Percentiles rank a stretch among this genome's conserved stretches.
Conservation (phyloP, 2,888 invertebrate species). For the Helobdella robusta region DNA sequence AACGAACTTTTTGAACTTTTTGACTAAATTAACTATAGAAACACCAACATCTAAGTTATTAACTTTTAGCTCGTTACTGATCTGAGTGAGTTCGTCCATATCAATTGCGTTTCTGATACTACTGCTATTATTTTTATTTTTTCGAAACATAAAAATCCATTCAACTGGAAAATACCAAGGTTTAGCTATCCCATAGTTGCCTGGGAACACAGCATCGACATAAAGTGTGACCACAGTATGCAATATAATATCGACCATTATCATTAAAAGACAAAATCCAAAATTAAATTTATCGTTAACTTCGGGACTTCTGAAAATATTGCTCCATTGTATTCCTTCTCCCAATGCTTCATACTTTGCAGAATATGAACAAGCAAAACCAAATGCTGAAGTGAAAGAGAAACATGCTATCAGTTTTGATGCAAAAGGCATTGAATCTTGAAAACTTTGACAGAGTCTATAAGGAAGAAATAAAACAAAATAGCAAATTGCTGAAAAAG, state of each 20-base stretch:
- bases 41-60: too few relatives aligned
- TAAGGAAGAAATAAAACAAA: conserved; percentile 50
- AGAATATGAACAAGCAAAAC: conserved; percentile 67
- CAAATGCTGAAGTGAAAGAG: conserved; percentile 71
- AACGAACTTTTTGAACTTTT: conserved; percentile 43
- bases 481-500: conserved; percentile 49
- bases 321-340: conserved; percentile 61
- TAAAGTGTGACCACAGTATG: conserved; percentile 56
- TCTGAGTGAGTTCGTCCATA: too few relatives aligned
- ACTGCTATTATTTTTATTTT: too few relatives aligned
- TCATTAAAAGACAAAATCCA: conserved; percentile 60
- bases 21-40: conserved; percentile 63
- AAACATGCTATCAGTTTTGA: conserved; percentile 57
- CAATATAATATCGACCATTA: conserved; percentile 59
- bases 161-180: conserved; percentile 56
- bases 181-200: conserved; percentile 52
- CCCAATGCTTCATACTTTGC: conserved; percentile 62
- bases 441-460: conserved; percentile 43
- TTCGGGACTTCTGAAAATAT: conserved; percentile 53
- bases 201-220: conserved; percentile 57
- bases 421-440: conserved; percentile 41
- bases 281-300: conserved; percentile 57
- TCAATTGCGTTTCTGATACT: too few relatives aligned
- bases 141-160: too few relatives aligned
- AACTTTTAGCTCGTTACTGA: too few relatives aligned